These are phyloP conservation scores for Nemotelus nigrinus DNA, from an alignment of 2,888 invertebrate species.

Conservation along the genomic window DNA sequence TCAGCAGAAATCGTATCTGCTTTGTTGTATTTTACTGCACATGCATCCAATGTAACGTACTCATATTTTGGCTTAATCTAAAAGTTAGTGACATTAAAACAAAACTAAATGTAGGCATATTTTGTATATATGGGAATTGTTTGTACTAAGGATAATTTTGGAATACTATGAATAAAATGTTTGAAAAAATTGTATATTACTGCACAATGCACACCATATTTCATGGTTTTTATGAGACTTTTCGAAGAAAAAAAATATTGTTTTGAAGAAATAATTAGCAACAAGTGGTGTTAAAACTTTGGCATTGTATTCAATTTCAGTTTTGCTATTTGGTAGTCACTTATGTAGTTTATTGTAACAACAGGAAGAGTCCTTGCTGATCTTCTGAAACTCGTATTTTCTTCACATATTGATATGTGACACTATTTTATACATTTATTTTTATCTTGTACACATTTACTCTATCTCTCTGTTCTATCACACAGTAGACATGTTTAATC, in stretches of 20 bases:
- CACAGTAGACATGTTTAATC: too few relatives aligned
- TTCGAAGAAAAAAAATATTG: background rate
- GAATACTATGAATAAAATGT: background rate
- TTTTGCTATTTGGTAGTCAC: background rate
- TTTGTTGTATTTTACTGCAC: slow-evolving; percentile 20
- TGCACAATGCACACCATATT: slow-evolving; percentile 28
- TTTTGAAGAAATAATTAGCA: too few relatives aligned
- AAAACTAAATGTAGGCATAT: too few relatives aligned
- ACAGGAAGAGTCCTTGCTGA: background rate
- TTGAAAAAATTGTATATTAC: too few relatives aligned
- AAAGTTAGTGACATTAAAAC: too few relatives aligned
- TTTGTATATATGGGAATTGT: slow-evolving; percentile 27
- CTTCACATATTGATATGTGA: background rate
- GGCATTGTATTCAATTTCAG: background rate
- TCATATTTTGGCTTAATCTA: background rate
- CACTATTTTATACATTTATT: background rate
- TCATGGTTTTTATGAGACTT: slow-evolving; percentile 8
- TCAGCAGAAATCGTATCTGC: background rate
- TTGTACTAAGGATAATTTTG: slow-evolving; percentile 13
- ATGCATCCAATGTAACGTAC: background rate
- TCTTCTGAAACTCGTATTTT: background rate
- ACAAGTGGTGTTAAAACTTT: too few relatives aligned
- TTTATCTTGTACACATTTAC: too few relatives aligned
- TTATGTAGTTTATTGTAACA: background rate
- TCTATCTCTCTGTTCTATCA: too few relatives aligned